Base-by-base conservation (phyloP, 1,140 invertebrate species). In the Drosophila insularis region DNA sequence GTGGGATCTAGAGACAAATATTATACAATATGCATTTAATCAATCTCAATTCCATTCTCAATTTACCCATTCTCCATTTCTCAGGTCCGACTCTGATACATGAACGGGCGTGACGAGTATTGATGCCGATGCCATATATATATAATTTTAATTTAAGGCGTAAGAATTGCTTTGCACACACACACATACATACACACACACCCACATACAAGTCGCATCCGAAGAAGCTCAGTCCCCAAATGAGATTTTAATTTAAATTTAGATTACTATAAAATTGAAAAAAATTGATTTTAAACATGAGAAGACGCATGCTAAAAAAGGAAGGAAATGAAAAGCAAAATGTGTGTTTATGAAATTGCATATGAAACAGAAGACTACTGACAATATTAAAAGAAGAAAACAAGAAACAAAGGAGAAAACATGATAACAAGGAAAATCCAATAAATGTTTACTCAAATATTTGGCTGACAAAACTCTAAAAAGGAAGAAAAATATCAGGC, bases 81-180 rank as follows among this genome's bases (percentile, higher is more conserved):
- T 6, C 73, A 72, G 78, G 82, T 89, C 71, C 74, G 89, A 90
- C 68, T 90, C 89, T 63, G 85, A 90, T 60, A 90, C 89, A 90
- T 90, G 89, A 90, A 90, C 81, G 74, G 63, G 74, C 55, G 53
- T 37, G 31, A 46, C 17, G n/a, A 17, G 17, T 46, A 61, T 50
- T 39, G 40, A 64, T 53, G 58, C 53, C 61, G 32, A 8, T 11
- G 78, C 76, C 62, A 80, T 89, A 87, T 89, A 87, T 74, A 89
- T 90, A 87, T 89, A 87, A 87, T 87, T 87, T 90, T 81, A 90
- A 89, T 81, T 87, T 89, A 90, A 90, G 87, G 78, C 89, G 72
- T 90, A 90, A 89, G 80, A 50, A 87, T 90, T 78, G 79, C 87
- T 87, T 80, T 76, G 79, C 69, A 76, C 70, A 71, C 55, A 78